phyloP scores from a whole-genome alignment of 2,797 vertebrate genomes.

The Leuciscus waleckii region DNA sequence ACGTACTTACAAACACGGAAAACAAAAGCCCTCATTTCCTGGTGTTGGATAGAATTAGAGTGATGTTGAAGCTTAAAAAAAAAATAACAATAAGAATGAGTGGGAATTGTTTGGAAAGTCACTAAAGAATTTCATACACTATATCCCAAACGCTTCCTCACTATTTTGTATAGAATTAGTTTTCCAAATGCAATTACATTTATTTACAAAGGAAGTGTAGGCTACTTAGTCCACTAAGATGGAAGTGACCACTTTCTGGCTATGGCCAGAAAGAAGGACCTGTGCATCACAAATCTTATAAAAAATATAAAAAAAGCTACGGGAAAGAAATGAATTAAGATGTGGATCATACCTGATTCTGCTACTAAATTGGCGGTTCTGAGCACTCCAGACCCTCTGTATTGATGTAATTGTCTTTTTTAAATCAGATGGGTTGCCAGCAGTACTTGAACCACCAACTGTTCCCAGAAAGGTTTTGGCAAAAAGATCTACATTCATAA shows the following conservation, averaged over 20 bases:
- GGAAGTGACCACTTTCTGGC: neutral
- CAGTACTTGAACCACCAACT: slow-evolving; percentile 20
- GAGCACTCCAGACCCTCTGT: neutral
- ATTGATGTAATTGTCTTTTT: slow-evolving; percentile 17
- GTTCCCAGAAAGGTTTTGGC: slow-evolving; percentile 26
- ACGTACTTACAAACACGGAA: slow-evolving; percentile 19
- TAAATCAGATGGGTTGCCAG: slow-evolving; percentile 6
- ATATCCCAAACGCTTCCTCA: neutral
- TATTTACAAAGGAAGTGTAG: neutral
- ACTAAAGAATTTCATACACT: neutral
- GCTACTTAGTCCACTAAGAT: neutral
- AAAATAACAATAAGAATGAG: neutral
- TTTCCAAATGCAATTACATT: neutral
- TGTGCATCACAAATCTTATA: neutral
- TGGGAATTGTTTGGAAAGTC: neutral
- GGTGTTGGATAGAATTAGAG: neutral
- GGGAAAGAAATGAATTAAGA: neutral
- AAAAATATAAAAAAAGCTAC: neutral
- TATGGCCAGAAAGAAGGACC: neutral
- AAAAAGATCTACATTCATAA: slow-evolving; percentile 36
- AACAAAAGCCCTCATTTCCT: slow-evolving; percentile 12
- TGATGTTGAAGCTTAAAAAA: neutral
- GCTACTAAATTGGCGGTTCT: neutral
- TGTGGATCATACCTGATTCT: neutral
- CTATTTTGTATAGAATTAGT: neutral